Base-by-base conservation (phyloP, 2,113 vertebrate genomes). In the Ailurus styani region DNA sequence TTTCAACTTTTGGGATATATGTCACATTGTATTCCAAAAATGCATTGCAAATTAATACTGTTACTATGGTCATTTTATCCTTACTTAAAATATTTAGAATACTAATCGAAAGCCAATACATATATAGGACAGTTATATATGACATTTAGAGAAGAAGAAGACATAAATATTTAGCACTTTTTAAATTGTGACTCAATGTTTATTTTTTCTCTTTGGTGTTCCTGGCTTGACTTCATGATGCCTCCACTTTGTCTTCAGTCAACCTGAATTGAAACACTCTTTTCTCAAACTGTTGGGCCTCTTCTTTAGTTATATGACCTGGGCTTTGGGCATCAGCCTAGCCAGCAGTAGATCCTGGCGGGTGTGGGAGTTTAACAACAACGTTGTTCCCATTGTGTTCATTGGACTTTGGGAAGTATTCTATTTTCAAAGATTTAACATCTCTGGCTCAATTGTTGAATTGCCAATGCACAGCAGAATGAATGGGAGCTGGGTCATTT, bases 351-450 rank as follows among this genome's bases (percentile, higher is more conserved):
- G 98, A 6, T 98, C 99, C 62, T 99, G 99, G 99, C 98, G 98
- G 5, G 90, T 99, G 40, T 99, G 99, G 99, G 62, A 98, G 0
- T 95, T 99, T 47, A n/a, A 93, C 0, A 97, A 98, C 21, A 3
- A 98, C 0, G 11, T 96, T 31, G 87, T 99, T 91, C 97, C 92
- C 13, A 64, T 98, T 68, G 98, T 99, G 55, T 99, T 40, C 98
- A 98, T 98, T 99, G 50, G 99, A 98, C 27, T 99, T 99, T 94
- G 99, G 99, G 99, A 98, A 90, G 64, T 91, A 91, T 0, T 99
- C 9, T 96, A 55, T 37, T 7, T 77, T 21, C 13, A 92, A 15
- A 77, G 5, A 0, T 0, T 62, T 25, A 72, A 89, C 4, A 1
- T n/a, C 13, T 88, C 88, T 34, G 70, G 37, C 2, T 3, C 12